Percentiles rank a stretch among this genome's conserved stretches.
These are phyloP conservation scores for Hydrochoerus hydrochaeris DNA, from an alignment of 2,113 vertebrate genomes.

Conservation along the genomic window DNA sequence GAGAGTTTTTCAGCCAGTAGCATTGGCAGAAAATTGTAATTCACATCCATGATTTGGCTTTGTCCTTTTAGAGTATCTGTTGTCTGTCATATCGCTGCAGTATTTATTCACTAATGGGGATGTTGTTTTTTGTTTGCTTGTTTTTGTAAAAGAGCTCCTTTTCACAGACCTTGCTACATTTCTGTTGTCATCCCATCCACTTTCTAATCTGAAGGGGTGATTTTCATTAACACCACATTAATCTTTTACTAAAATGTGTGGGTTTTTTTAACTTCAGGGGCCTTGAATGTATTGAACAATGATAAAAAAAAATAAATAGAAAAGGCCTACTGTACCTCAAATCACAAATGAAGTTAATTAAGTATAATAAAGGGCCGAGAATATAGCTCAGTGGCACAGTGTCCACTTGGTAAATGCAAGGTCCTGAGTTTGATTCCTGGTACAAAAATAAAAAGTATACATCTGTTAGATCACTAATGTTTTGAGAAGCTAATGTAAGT, in stretches of 20 bases:
- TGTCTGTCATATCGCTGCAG: not conserved
- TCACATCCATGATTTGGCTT: constrained; percentile 20
- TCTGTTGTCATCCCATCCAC: not conserved
- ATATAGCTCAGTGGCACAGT: no score
- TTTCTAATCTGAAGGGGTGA: constrained; percentile 18
- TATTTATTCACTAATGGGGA: not conserved
- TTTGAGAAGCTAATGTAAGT: constrained; percentile 23
- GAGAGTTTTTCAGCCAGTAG: constrained; percentile 4
- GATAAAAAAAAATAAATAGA: constrained; percentile 18
- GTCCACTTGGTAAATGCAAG: no score
- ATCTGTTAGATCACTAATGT: constrained; percentile 54
- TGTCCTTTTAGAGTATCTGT: constrained; percentile 12
- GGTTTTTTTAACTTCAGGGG: not conserved
- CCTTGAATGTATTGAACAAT: constrained; percentile 6
- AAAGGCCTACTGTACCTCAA: not conserved
- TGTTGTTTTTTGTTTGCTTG: not conserved
- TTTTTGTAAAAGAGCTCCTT: not conserved
- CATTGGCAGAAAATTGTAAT: constrained; percentile 23
- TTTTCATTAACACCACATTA: constrained; percentile 7
- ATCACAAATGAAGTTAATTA: constrained; percentile 48
- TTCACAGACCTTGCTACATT: constrained; percentile 11
- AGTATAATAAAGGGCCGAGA: not conserved
- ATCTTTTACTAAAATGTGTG: constrained; percentile 39
- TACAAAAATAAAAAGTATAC: not conserved
- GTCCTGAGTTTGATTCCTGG: no score